A percentile compares a stretch with the other conserved stretches of the same genome.
These are phyloP conservation scores for Eupithecia tripunctaria DNA, from an alignment of 2,888 invertebrate genomes.

Conservation along the genomic window DNA sequence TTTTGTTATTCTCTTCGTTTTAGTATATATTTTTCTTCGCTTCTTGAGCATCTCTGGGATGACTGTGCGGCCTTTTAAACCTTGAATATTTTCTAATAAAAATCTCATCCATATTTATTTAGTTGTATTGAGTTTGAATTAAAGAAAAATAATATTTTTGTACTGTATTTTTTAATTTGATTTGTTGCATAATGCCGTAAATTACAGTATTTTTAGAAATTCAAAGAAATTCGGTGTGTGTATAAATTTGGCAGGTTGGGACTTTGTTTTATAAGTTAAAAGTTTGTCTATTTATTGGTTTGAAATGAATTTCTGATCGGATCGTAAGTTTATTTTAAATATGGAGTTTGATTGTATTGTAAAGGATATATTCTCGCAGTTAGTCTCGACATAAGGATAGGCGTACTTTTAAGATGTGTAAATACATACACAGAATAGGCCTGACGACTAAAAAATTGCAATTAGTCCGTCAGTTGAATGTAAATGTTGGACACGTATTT, in stretches of 20 bases:
- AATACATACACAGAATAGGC: constrained; percentile 77
- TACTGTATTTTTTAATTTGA: constrained; percentile 33
- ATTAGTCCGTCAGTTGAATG: too few species aligned
- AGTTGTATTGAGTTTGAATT: constrained; percentile 31
- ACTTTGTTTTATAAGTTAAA: constrained; percentile 43
- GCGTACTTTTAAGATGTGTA: constrained; percentile 78
- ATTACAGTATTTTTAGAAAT: constrained; percentile 43
- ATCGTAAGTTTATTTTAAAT: constrained; percentile 57
- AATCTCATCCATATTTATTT: constrained; percentile 39
- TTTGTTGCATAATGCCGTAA: constrained; percentile 35
- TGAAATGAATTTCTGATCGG: constrained; percentile 42
- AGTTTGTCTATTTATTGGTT: constrained; percentile 44
- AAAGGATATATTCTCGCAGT: constrained; percentile 67
- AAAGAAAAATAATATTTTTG: constrained; percentile 36
- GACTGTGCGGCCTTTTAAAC: constrained; percentile 24
- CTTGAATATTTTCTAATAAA: constrained; percentile 17
- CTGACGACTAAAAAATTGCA: too few species aligned
- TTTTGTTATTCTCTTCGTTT: constrained; percentile 44
- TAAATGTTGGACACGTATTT: too few species aligned
- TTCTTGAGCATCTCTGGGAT: constrained; percentile 20
- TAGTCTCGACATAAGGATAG: constrained; percentile 71
- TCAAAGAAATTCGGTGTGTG: constrained; percentile 38
- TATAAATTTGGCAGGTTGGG: constrained; percentile 41
- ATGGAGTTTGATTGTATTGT: constrained; percentile 62
- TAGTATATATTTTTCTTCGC: constrained; percentile 24